Percentiles rank a stretch among this genome's conserved stretches.
phyloP scores from a whole-genome alignment of 2,888 invertebrate genomes.

The Griposia aprilina region DNA sequence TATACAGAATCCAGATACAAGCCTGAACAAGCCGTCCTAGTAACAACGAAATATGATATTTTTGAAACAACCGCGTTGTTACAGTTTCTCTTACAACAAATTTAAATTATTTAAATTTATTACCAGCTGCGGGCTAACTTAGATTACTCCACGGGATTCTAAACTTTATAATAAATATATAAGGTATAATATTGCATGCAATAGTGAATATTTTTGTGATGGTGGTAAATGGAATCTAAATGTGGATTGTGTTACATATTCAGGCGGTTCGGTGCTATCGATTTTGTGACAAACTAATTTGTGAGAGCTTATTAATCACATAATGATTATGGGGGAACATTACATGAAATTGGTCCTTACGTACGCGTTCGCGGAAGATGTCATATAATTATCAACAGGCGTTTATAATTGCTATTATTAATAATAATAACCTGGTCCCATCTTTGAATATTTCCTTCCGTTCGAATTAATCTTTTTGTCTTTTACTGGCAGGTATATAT shows the following conservation, averaged over 20 bases:
- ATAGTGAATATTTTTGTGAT: slow-evolving; percentile 39
- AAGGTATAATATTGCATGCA: slow-evolving; percentile 53
- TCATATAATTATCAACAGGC: slow-evolving; percentile 19
- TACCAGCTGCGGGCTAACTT: slow-evolving; percentile 53
- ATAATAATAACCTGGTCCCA: slow-evolving; percentile 24
- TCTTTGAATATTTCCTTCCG: neutral
- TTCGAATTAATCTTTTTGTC: neutral
- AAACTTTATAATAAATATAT: slow-evolving; percentile 50
- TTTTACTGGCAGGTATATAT: neutral
- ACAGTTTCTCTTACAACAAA: slow-evolving; percentile 64
- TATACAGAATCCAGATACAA: slow-evolving; percentile 19
- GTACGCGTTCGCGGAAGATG: slow-evolving; percentile 1
- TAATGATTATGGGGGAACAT: slow-evolving; percentile 22
- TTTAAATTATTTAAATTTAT: slow-evolving; percentile 70
- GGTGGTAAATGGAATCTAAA: slow-evolving; percentile 49
- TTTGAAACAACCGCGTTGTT: slow-evolving; percentile 54
- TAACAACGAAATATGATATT: slow-evolving; percentile 64
- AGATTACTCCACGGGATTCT: slow-evolving; percentile 59
- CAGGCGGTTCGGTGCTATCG: slow-evolving; percentile 40
- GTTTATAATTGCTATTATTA: slow-evolving; percentile 30
- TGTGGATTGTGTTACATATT: slow-evolving; percentile 51
- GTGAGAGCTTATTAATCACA: slow-evolving; percentile 26
- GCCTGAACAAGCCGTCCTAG: slow-evolving; percentile 9
- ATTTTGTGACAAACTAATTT: slow-evolving; percentile 58
- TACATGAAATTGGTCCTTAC: slow-evolving; percentile 20